Evolutionary conservation across 2,888 invertebrate genomes (phyloP), one percentile per base, ranked within the genome.

Genomic region (Halocaridina rubra): DNA sequence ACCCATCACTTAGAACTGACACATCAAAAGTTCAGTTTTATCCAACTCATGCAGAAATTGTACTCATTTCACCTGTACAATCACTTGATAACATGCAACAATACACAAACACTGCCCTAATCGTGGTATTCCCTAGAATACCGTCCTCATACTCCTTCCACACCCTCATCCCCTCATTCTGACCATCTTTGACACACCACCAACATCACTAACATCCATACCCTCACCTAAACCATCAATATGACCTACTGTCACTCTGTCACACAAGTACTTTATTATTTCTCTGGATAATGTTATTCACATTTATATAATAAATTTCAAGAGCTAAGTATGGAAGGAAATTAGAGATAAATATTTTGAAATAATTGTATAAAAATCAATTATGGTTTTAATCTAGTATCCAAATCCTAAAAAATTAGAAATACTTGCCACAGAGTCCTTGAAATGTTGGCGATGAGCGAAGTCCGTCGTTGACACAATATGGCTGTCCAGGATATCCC

Each of bases 401-500:
- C 61, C 10, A 7, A 16, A 67, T 29, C 24, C 24, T n/a, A 67
- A 10, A 32, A 30, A 19, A 8, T 30, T 22, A 22, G 27, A 39
- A 4, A 27, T 22, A 93, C 94, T 93, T 92, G 95, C 94, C 94
- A 91, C 96, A 96, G 78, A 96, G 93, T 87, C 96, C 96, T 85
- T 93, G 93, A 91, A 95, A 96, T 91, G 93, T 94, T 88, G 92
- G 92, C 27, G 96, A 96, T 84, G 94, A 93, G 53, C 93, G 92
- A 90, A 95, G 93, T 88, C 95, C 95, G 90, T 93, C 94, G 88
- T 92, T 93, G 88, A 92, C 92, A 92, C 96, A 96, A 72, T 94
- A 93, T 24, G 84, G 86, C 67, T 88, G 88, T 3, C 88, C 88
- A 16, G 96, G 95, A 88, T 92, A 92, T 76, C 96, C 96, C 89